A percentile compares a stretch with the other conserved stretches of the same genome.
These are phyloP conservation scores for Pteropus rufus DNA, from an alignment of 2,797 vertebrate species.

Conservation along the genomic window DNA sequence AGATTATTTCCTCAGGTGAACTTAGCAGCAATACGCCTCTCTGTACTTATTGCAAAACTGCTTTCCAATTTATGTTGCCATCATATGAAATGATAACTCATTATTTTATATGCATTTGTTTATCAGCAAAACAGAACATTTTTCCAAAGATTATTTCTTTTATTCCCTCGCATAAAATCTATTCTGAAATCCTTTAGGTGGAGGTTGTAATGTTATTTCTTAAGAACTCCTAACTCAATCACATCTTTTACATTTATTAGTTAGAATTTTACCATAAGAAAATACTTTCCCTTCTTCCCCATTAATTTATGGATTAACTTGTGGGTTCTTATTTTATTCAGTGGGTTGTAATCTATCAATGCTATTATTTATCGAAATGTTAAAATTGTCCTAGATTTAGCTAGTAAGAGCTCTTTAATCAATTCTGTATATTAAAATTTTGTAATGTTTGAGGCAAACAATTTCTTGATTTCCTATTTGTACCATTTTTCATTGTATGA, in stretches of 20 bases:
- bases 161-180: constrained; percentile 1
- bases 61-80: constrained; percentile 37
- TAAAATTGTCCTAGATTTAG: constrained; percentile 24
- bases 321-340: constrained; percentile 31
- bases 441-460: neutral
- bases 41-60: neutral
- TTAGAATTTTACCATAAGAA: constrained; percentile 2
- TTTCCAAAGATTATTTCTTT: constrained; percentile 25
- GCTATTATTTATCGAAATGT: neutral
- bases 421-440: neutral
- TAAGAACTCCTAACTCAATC: neutral
- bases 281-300: neutral
- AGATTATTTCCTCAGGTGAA: constrained; percentile 37
- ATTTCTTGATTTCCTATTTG: constrained; percentile 10
- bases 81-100: neutral
- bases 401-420: neutral
- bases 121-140: neutral
- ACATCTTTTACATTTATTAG: constrained; percentile 23
- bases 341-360: neutral
- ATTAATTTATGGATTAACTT: constrained; percentile 34
- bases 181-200: constrained; percentile 6
- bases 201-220: neutral
- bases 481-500: constrained; percentile 8
- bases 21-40: constrained; percentile 22
- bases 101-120: constrained; percentile 1